Base-by-base conservation (phyloP, 1,140 invertebrate species). In the Cotesia chilonis region DNA sequence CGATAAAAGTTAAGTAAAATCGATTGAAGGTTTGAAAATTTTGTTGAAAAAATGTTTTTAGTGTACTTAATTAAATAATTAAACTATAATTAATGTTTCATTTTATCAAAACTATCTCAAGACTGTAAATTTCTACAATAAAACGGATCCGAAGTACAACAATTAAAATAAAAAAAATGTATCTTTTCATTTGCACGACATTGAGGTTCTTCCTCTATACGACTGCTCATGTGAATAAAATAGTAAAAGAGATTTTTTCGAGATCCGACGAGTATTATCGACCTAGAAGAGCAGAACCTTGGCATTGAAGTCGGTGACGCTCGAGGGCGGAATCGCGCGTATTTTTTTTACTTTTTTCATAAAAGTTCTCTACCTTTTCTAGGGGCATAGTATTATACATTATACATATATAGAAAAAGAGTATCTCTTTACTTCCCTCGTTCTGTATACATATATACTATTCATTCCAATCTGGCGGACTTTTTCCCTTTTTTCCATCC, bases 221-320 rank as follows among this genome's bases (percentile, higher is more conserved):
- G 1, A 28, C 3, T 28, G 28, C 28, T 28, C 28, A 59, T 59
- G 57, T 28, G 57, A 59, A 59, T 59, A 59, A 59, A 59, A 59
- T 59, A 20, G 20, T 28, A 59, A 28, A 59, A 59, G 20, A 17
- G 7, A 9, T 20, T 59, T 59, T 59, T 59, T 59, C 20, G 20
- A 28, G 57, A 47, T 59, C 17, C 10, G 60, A 37, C 28, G 35
- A 10, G 60, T 63, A 63, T n/a, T 47, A 47, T 47, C 12, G 60
- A 63, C 60, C 28, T 37, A 63, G 36, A n/a, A 35, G 28, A 38
- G 28, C n/a, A 28, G 60, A 74, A 74, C 76, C 73, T 76, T 75
- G 77, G 77, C 74, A 76, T 77, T 77, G 74, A 77, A 74, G 73
- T 54, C 59, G 38, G 59, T 61, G 47, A 47, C 51, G 36, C 63